Evolutionary conservation across 2,797 vertebrate species (phyloP).

Genomic region (Paedocypris micromegethes): DNA sequence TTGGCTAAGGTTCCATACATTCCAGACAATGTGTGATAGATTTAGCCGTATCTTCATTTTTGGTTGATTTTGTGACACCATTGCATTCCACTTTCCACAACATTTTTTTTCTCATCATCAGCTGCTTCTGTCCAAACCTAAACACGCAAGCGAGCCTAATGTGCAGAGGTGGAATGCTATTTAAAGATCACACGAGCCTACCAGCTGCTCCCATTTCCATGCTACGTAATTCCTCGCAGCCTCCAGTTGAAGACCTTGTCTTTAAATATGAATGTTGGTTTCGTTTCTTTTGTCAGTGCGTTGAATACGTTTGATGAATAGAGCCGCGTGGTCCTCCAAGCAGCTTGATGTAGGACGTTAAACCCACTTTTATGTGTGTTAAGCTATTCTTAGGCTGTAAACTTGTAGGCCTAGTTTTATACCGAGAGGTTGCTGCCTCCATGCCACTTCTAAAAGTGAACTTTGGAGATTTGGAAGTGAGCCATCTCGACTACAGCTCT

Average conservation of each 20-base stretch:
- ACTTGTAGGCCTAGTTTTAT: constrained; percentile 38
- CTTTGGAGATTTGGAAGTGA: background rate
- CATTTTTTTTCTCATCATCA: constrained; percentile 40
- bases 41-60: no score
- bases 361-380: constrained; percentile 42
- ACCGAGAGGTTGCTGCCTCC: constrained; percentile 15
- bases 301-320: constrained; percentile 23
- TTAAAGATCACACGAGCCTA: constrained; percentile 62
- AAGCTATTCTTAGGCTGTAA: constrained; percentile 44
- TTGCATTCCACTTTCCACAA: constrained; percentile 29
- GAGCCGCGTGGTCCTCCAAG: background rate
- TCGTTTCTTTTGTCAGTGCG: background rate
- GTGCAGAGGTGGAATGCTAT: constrained; percentile 55
- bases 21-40: no score
- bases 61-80: no score
- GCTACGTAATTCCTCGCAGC: constrained; percentile 58
- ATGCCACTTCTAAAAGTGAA: constrained; percentile 5
- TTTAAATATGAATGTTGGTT: constrained; percentile 49
- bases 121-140: constrained; percentile 48
- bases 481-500: background rate
- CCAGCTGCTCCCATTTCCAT: constrained; percentile 61
- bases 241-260: constrained; percentile 40
- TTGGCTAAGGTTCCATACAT: background rate
- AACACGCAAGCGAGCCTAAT: constrained; percentile 44
- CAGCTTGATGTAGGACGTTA: constrained; percentile 38